phyloP scores from a whole-genome alignment of 2,888 invertebrate genomes.

The Caenorhabditis macrosperma region DNA sequence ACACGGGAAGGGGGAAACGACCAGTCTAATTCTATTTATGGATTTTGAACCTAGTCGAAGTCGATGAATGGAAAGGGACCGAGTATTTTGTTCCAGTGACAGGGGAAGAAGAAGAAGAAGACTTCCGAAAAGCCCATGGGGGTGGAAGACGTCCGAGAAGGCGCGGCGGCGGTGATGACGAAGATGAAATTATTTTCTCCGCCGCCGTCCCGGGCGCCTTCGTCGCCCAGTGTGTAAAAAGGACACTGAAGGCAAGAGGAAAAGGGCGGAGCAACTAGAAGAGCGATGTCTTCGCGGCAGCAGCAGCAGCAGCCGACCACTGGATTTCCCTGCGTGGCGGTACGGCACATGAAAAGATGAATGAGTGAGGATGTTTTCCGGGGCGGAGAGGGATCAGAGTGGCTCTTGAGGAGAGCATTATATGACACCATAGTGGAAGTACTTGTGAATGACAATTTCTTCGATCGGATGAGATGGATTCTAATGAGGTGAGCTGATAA shows the following conservation, averaged over 20 bases:
- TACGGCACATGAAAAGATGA: not conserved
- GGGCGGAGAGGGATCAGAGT: not conserved
- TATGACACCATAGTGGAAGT: too few species aligned
- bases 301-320: too few species aligned
- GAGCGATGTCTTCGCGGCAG: not conserved
- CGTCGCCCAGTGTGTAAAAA: constrained; percentile 49
- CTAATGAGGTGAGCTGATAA: too few species aligned
- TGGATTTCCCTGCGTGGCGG: constrained; percentile 16
- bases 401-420: too few species aligned
- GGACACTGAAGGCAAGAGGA: constrained; percentile 10
- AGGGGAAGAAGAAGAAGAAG: not conserved
- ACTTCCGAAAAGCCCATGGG: constrained; percentile 25
- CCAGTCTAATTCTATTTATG: not conserved
- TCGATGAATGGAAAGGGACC: not conserved
- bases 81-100: too few species aligned
- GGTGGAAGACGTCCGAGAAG: not conserved
- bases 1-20: not conserved
- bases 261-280: constrained; percentile 36
- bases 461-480: too few species aligned
- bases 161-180: constrained; percentile 36
- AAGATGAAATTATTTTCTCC: constrained; percentile 58
- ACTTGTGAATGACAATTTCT: too few species aligned
- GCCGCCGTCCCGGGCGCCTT: constrained; percentile 32
- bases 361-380: not conserved
- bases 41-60: not conserved